These are phyloP conservation scores for Oncorhynchus tshawytscha DNA, from an alignment of 2,113 vertebrate genomes.

Conservation along the genomic window DNA sequence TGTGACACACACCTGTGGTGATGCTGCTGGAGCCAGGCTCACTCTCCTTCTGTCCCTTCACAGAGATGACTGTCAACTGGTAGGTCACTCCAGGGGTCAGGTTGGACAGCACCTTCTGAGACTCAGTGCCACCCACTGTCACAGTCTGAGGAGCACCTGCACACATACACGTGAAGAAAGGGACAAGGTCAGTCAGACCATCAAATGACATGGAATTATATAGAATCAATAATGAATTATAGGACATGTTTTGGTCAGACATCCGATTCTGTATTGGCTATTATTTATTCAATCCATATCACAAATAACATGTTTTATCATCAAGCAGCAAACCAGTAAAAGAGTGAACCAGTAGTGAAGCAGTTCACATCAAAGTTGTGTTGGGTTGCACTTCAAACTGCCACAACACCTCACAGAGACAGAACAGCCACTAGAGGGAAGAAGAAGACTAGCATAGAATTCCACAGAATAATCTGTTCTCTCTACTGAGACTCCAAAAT, in stretches of 20 bases:
- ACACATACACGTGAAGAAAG: neutral
- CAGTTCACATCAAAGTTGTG: no score
- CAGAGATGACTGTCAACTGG: constrained; percentile 80
- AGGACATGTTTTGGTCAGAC: neutral
- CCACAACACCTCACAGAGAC: no score
- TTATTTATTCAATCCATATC: no score
- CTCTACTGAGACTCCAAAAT: no score
- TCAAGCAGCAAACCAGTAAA: no score
- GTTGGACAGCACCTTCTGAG: constrained; percentile 77
- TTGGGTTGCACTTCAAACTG: no score
- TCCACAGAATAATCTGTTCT: neutral
- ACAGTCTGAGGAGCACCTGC: constrained; percentile 79
- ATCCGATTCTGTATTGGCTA: neutral
- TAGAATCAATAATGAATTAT: no score
- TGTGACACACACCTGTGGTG: constrained; percentile 81
- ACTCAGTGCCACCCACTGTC: constrained; percentile 78
- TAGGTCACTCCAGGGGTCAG: constrained; percentile 87
- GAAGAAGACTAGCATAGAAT: constrained; percentile 10
- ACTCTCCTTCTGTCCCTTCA: constrained; percentile 89
- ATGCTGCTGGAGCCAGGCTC: constrained; percentile 83
- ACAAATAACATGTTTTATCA: no score
- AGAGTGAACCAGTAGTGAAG: no score
- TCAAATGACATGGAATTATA: neutral
- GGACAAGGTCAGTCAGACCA: neutral
- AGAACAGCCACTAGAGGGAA: constrained; percentile 61